Conservation (phyloP, 2,888 invertebrate species). For the Drosophila neonasuta region DNA sequence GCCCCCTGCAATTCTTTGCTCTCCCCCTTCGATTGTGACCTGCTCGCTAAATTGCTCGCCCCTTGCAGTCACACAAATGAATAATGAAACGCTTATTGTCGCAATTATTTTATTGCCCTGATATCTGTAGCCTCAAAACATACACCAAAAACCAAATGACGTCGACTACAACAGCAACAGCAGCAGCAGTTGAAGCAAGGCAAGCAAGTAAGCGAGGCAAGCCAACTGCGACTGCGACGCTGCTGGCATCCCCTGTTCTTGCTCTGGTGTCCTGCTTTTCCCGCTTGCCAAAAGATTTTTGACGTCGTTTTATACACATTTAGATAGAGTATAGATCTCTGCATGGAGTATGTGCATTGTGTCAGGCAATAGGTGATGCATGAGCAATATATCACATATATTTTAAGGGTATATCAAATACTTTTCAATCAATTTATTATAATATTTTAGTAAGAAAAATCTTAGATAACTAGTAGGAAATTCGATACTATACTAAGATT, state of each 20-base stretch:
- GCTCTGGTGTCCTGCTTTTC: slow-evolving; percentile 42
- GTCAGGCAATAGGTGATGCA: no score
- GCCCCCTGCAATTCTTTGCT: slow-evolving; percentile 1
- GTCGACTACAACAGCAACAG: slow-evolving; percentile 18
- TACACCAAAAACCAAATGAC: slow-evolving; percentile 51
- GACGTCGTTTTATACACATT: slow-evolving; percentile 54
- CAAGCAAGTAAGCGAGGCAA: slow-evolving; percentile 1
- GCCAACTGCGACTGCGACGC: slow-evolving; percentile 11
- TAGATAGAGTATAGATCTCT: slow-evolving; percentile 10
- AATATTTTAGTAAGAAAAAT: no score
- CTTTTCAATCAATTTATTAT: no score
- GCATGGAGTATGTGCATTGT: background rate
- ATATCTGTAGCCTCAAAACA: slow-evolving; percentile 77
- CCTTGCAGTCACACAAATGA: slow-evolving; percentile 74
- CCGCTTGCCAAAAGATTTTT: slow-evolving; percentile 31
- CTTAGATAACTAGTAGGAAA: no score
- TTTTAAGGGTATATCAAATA: no score
- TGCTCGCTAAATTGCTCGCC: slow-evolving; percentile 74
- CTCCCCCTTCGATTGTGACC: slow-evolving; percentile 42
- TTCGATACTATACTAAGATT: no score
- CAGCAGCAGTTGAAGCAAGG: slow-evolving; percentile 5
- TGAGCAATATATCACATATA: no score
- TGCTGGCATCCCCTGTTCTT: slow-evolving; percentile 42
- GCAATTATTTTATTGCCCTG: slow-evolving; percentile 82
- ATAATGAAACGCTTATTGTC: slow-evolving; percentile 83